Conservation (phyloP, 2,113 vertebrate genomes). For the Sminthopsis crassicaudata region DNA sequence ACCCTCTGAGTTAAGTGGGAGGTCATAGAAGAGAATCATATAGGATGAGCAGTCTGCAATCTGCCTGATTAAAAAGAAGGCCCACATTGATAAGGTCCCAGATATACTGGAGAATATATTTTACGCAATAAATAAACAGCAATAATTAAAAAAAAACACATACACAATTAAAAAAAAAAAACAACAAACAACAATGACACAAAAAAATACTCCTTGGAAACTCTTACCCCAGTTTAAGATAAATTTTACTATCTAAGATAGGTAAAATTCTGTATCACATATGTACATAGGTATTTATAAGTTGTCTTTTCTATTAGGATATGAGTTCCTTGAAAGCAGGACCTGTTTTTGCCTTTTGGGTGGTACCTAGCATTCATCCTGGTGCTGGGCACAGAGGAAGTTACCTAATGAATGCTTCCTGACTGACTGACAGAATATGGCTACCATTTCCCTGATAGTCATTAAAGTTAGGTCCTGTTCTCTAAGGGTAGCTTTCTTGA, state of each 20-base stretch:
- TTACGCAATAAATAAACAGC: not conserved
- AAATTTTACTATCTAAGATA: not conserved
- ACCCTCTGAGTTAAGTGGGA: not conserved
- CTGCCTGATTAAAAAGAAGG: not conserved
- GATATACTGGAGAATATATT: not conserved
- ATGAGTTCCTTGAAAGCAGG: not conserved
- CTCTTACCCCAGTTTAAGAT: not conserved
- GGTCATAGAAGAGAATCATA: not conserved
- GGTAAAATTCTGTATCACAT: not conserved
- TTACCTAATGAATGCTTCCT: not conserved
- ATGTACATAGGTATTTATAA: not conserved
- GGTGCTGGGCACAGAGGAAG: not conserved
- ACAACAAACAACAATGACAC: not conserved
- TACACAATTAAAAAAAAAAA: not conserved
- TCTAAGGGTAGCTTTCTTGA: not conserved
- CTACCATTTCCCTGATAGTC: conserved; percentile 19
- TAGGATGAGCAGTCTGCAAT: not conserved
- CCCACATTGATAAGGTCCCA: not conserved
- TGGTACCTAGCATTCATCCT: not conserved
- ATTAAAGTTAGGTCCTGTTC: conserved; percentile 41
- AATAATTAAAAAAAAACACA: not conserved
- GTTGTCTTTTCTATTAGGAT: not conserved
- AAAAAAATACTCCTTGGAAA: not conserved
- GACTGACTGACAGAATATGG: conserved; percentile 20
- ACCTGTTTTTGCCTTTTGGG: not conserved